A percentile compares a stretch with the other conserved stretches of the same genome.
phyloP scores from a whole-genome alignment of 2,797 vertebrate genomes.

The Xenentodon cancila region DNA sequence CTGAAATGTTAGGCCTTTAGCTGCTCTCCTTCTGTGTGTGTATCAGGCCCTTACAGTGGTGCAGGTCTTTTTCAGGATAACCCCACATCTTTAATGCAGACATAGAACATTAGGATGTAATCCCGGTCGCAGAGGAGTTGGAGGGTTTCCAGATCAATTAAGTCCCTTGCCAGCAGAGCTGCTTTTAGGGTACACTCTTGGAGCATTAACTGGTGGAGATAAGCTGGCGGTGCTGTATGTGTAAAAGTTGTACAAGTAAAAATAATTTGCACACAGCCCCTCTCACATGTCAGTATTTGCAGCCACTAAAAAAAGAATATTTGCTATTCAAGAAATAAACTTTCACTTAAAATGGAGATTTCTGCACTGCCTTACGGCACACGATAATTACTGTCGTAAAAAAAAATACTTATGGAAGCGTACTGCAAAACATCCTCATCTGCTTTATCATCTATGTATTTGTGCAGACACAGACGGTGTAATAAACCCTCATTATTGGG shows the following conservation, averaged over 20 bases:
- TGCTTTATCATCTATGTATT: constrained; percentile 29
- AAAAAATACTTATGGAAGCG: constrained; percentile 18
- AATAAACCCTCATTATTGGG: constrained; percentile 28
- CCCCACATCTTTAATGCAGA: constrained; percentile 41
- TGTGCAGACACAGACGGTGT: constrained; percentile 13
- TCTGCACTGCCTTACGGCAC: constrained; percentile 1
- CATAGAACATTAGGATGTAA: constrained; percentile 38
- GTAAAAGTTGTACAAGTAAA: background rate
- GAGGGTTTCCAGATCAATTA: constrained; percentile 54
- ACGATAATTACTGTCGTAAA: constrained; percentile 1
- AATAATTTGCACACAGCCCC: constrained; percentile 3
- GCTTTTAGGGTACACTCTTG: constrained; percentile 24
- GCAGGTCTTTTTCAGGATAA: constrained; percentile 19
- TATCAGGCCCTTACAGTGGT: constrained; percentile 13
- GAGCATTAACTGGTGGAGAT: constrained; percentile 17
- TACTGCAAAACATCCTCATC: constrained; percentile 1
- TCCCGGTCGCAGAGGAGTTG: constrained; percentile 27
- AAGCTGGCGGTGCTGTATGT: background rate
- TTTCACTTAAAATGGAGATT: background rate
- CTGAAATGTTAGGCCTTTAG: constrained; percentile 54
- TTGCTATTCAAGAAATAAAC: constrained; percentile 4
- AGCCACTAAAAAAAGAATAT: background rate
- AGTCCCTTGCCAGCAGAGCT: constrained; percentile 26
- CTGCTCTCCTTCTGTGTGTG: background rate
- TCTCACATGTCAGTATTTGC: constrained; percentile 12